phyloP scores from a whole-genome alignment of 1,140 invertebrate genomes.

The Hestina assimilis region DNA sequence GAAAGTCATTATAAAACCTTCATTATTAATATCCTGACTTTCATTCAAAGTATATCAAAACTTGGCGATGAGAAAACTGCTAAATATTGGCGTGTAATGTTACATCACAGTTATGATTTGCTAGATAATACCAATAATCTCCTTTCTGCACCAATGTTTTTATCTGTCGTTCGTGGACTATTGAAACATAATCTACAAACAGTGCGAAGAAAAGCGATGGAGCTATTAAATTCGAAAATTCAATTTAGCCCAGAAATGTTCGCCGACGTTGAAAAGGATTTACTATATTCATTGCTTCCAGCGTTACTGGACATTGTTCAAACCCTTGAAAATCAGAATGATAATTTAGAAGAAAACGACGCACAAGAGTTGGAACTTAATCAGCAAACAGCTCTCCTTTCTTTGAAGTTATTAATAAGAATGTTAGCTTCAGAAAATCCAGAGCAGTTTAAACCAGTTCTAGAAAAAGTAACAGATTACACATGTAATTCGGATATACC shows the following conservation, averaged over 20 bases:
- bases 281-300: conserved; percentile 80
- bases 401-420: conserved; percentile 88
- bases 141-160: conserved; percentile 86
- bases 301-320: conserved; percentile 82
- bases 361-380: conserved; percentile 81
- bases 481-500: conserved; percentile 81
- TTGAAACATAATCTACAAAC: conserved; percentile 83
- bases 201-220: conserved; percentile 89
- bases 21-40: conserved; percentile 83
- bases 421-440: conserved; percentile 82
- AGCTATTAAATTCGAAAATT: conserved; percentile 89
- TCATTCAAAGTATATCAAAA: conserved; percentile 82
- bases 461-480: conserved; percentile 81
- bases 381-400: conserved; percentile 89
- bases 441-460: conserved; percentile 81
- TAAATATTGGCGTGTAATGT: conserved; percentile 89
- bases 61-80: conserved; percentile 80
- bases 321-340: conserved; percentile 73
- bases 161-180: conserved; percentile 85
- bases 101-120: conserved; percentile 87
- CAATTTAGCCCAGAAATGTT: conserved; percentile 83
- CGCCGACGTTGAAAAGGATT: conserved; percentile 62
- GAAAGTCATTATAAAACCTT: conserved; percentile 82
- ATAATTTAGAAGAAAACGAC: conserved; percentile 56
- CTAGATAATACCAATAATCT: conserved; percentile 88